A percentile compares a stretch with the other conserved stretches of the same genome.
Conservation (phyloP, 2,113 vertebrate species). For the Riparia riparia region DNA sequence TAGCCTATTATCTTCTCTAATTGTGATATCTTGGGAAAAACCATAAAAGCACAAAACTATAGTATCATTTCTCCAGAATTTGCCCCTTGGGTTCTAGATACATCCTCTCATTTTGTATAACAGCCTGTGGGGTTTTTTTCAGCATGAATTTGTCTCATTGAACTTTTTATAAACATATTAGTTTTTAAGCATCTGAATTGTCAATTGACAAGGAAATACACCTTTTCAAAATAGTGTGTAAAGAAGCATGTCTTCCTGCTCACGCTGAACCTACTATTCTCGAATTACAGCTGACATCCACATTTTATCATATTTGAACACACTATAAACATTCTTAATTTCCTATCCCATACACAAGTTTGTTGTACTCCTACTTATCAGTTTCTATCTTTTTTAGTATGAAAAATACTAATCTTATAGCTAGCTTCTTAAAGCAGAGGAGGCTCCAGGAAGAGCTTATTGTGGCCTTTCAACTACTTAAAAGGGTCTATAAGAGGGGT, state of each 20-base stretch:
- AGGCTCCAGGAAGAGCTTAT: neutral
- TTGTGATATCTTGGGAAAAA: neutral
- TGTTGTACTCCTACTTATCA: accelerated
- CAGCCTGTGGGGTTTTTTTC: neutral
- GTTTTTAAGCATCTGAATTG: neutral
- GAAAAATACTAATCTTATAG: neutral
- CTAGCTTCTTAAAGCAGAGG: neutral
- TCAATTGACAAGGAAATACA: neutral
- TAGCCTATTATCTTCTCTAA: neutral
- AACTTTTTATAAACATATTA: neutral
- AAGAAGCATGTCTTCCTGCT: neutral
- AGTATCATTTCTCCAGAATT: neutral
- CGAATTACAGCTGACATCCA: neutral
- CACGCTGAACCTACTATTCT: neutral
- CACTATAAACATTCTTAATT: neutral
- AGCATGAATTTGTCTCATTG: neutral
- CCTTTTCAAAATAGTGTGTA: neutral
- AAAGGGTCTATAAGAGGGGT: neutral
- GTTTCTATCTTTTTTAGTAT: neutral
- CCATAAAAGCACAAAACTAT: accelerated
- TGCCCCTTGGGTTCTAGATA: neutral
- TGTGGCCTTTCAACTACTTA: neutral
- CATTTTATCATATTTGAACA: neutral
- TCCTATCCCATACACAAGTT: neutral
- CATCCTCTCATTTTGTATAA: neutral